Base-by-base conservation (phyloP, 2,797 vertebrate species). In the Rhinatrema bivittatum region DNA sequence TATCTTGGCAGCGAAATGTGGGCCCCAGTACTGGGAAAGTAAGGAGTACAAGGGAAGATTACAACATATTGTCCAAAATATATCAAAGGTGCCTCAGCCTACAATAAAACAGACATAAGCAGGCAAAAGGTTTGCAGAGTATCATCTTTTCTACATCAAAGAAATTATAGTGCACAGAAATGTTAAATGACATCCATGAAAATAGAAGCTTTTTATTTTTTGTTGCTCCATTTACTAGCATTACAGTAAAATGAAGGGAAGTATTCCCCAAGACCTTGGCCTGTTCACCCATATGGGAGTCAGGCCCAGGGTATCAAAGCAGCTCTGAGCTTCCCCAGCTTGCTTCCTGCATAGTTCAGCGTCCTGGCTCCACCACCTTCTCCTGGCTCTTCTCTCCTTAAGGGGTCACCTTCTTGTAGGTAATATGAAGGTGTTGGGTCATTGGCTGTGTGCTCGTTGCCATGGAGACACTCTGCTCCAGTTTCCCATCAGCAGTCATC, bases 401-500 rank as follows among this genome's bases (percentile, higher is more conserved):
- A 5, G 73, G 76, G 1, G 60, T 79, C 67, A 84, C 74, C 61
- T 84, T 88, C 53, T 71, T 81, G 75, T 98, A 98, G 29, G 79
- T 91, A 38, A 96, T 78, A 58, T 79, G 87, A 59, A 98, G 79
- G 62, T 98, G 93, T 67, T 91, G 90, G 32, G 74, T 87, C 74
- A 94, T 75, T 16, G 89, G 79, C 67, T 97, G 89, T 12, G 80
- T 85, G 60, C 81, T 87, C 61, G 91, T 93, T 54, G 90, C 87
- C 94, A 97, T 98, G 52, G 83, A 93, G 65, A 98, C 88, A 0
- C 85, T 94, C 82, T 98, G 95, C 72, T 95, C 92, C 54, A 98
- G 81, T 63, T 74, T 93, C 50, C 94, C 91, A 16, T 98, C 93
- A 0, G 87, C 69, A 51, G 72, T 86, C 40, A 98, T 86, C 59